Base-by-base conservation (phyloP, 2,113 vertebrate genomes). In the Gallinago undulata region DNA sequence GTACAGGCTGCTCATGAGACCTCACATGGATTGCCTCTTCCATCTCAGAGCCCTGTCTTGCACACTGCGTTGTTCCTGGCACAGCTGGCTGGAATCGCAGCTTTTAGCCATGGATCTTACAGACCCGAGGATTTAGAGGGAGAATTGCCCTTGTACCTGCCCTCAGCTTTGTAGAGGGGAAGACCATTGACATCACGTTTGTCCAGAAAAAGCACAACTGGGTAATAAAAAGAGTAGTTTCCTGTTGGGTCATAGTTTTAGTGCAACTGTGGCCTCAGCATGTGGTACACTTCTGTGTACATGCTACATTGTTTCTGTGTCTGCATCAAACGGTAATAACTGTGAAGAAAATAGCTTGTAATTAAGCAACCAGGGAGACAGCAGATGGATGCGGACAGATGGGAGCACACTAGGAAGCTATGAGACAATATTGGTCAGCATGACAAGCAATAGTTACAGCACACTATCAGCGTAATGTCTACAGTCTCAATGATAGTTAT, bases 381-480 rank as follows among this genome's bases (percentile, higher is more conserved):
- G 87, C 96, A 97, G 95, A 97, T 96, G 95, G 90, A 93, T 67
- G 87, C 41, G 79, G 90, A 77, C 95, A 97, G 96, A 97, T 96
- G 96, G 96, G 67, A 91, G 41, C 89, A 77, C 94, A 30, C 63
- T 12, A 8, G 87, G 95, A 93, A 94, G 84, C 84, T 45, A 27
- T 18, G 19, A 94, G 91, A 72, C 90, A 91, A 43, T 62, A 91
- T 33, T 9, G 90, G 93, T 94, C 96, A 97, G 37, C 75, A 43
- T 59, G 91, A 91, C 63, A 90, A 85, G 63, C 84, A 88, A 31
- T 1, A 91, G 93, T 79, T 90, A 70, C 57, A 83, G 78, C 3
- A 43, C 62, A 76, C 64, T 66, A 27, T 25, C 82, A 79, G 63
- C 37, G 47, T 37, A 66, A n/a, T 21, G 53, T 9, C 87, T 69